A percentile compares a stretch with the other conserved stretches of the same genome.
Evolutionary conservation across 1,140 invertebrate genomes (phyloP).

Genomic region (Cecropterus lyciades): DNA sequence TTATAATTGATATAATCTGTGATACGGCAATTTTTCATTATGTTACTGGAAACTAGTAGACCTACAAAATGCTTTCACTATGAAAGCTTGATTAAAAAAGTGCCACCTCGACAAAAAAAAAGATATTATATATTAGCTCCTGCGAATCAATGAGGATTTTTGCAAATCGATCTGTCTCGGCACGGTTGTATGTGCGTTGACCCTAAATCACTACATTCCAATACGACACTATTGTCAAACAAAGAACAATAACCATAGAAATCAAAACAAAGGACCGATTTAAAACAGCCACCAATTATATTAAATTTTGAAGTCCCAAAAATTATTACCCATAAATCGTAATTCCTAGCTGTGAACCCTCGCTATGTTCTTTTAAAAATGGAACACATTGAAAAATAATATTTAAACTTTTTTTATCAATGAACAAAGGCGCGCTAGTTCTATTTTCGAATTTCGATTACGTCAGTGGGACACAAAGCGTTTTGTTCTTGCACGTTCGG

Average conservation of each 20-base stretch:
- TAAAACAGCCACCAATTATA: constrained; percentile 53
- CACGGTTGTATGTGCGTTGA: neutral
- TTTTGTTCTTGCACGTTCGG: constrained; percentile 37
- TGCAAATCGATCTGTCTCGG: neutral
- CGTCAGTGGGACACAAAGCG: constrained; percentile 58
- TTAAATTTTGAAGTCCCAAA: constrained; percentile 47
- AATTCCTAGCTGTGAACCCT: constrained; percentile 40
- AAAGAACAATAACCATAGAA: constrained; percentile 31
- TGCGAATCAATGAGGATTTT: too few relatives aligned
- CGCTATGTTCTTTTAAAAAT: constrained; percentile 48
- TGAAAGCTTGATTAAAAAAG: too few relatives aligned
- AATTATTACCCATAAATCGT: constrained; percentile 52
- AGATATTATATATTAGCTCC: too few relatives aligned
- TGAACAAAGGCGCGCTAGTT: constrained; percentile 64
- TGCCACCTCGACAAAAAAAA: too few relatives aligned
- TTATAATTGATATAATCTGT: too few relatives aligned
- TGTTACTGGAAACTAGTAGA: too few relatives aligned
- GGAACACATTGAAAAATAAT: constrained; percentile 37
- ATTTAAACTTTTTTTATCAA: constrained; percentile 43
- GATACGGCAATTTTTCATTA: too few relatives aligned
- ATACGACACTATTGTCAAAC: constrained; percentile 4
- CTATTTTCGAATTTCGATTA: constrained; percentile 74
- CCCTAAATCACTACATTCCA: neutral
- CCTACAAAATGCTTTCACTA: too few relatives aligned
- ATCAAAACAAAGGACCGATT: constrained; percentile 55